Base-by-base conservation (phyloP, 2,113 vertebrate genomes). In the Caretta caretta region DNA sequence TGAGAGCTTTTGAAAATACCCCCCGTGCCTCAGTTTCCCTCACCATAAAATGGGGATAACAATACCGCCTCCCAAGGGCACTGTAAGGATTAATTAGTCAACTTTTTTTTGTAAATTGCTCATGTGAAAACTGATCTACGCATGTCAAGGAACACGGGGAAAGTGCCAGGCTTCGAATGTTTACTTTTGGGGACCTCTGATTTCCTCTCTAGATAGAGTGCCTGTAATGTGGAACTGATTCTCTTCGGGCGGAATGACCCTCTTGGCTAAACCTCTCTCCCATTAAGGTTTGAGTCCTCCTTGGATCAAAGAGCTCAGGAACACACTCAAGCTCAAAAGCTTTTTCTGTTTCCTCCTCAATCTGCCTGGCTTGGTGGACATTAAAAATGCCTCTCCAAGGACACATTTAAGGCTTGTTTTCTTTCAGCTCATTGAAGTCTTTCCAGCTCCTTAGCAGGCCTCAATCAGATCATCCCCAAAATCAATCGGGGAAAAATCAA, bases 271-370 rank as follows among this genome's bases (percentile, higher is more conserved):
- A 89, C 25, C 72, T 83, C 46, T 65, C 22, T 22, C 56, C 49
- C 17, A 53, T 82, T 87, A 93, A 89, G 75, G 48, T 51, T 19
- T 88, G 84, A 95, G 49, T 13, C 87, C 57, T 88, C 49, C 12
- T 96, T 48, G 54, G 87, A 57, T 88, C 81, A 94, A 93, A 94
- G 57, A 7, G 29, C 22, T 27, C 93, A 87, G 51, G 59, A 91
- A 91, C 10, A 85, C 69, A 93, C 59, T 80, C 57, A 91, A 50
- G 27, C 86, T 90, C n/a, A 82, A 96, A 97, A 92, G 35, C 14
- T 57, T 83, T 94, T 92, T 90, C 50, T 46, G 90, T 94, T 94
- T 93, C 91, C 48, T 93, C 93, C 92, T 90, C 79, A 88, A 49
- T 92, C 42, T 93, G 93, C 94, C 83, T 92, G 82, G 86, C 50